Percentiles rank a stretch among this genome's conserved stretches.
Evolutionary conservation across 2,888 invertebrate species (phyloP).

Genomic region (Salpingus planirostris): DNA sequence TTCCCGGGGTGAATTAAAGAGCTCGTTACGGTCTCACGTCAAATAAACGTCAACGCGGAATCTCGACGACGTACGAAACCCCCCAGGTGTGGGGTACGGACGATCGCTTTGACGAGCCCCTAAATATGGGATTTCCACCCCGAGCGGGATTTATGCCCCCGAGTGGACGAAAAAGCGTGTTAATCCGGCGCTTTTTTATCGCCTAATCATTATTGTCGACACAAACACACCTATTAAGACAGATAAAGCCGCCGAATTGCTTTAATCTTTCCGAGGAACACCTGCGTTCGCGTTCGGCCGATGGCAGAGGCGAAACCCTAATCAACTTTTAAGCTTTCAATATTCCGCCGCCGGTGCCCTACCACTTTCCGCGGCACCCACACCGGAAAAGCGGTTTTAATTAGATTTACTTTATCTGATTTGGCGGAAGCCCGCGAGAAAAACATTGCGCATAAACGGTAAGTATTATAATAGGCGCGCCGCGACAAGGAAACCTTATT

Average conservation of each 20-base stretch:
- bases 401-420: too few species aligned
- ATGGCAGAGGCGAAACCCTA: slow-evolving; percentile 7
- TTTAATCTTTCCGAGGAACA: slow-evolving; percentile 29
- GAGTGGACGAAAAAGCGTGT: not conserved
- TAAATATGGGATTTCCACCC: not conserved
- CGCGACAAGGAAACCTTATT: too few species aligned
- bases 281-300: slow-evolving; percentile 22
- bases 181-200: slow-evolving; percentile 5
- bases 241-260: slow-evolving; percentile 30
- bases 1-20: not conserved
- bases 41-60: slow-evolving; percentile 2
- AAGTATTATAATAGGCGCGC: too few species aligned
- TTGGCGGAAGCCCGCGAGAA: too few species aligned
- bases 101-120: too few species aligned
- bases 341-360: not conserved
- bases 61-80: not conserved
- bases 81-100: slow-evolving; percentile 1
- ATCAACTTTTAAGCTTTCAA: slow-evolving; percentile 6
- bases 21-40: slow-evolving; percentile 1
- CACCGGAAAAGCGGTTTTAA: not conserved
- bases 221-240: slow-evolving; percentile 24
- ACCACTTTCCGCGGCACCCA: not conserved
- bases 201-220: slow-evolving; percentile 6
- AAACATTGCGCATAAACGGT: too few species aligned
- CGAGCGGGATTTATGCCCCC: not conserved